A percentile compares a stretch with the other conserved stretches of the same genome.
phyloP scores from a whole-genome alignment of 2,888 invertebrate species.

The Unio pictorum region DNA sequence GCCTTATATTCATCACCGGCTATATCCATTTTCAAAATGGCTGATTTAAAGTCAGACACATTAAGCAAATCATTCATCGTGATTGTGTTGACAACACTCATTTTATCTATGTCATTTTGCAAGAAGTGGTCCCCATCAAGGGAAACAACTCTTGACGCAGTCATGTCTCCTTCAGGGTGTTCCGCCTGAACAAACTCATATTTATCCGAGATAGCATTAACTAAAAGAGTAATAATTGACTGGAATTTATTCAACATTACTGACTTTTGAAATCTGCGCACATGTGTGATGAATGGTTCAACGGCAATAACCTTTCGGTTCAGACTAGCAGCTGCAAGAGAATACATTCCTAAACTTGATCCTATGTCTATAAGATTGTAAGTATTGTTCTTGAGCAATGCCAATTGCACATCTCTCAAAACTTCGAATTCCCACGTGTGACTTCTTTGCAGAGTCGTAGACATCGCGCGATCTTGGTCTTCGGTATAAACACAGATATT shows the following conservation, averaged over 20 bases:
- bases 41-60: constrained; percentile 16
- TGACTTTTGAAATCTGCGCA: constrained; percentile 23
- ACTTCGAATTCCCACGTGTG: constrained; percentile 14
- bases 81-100: constrained; percentile 18
- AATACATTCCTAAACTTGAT: constrained; percentile 30
- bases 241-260: constrained; percentile 18
- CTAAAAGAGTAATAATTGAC: constrained; percentile 17
- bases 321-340: constrained; percentile 21
- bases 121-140: background rate
- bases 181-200: constrained; percentile 8
- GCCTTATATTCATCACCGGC: constrained; percentile 16
- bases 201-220: constrained; percentile 30
- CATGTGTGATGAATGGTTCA: constrained; percentile 24
- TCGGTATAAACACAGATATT: constrained; percentile 18
- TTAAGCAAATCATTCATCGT: constrained; percentile 24
- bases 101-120: constrained; percentile 3
- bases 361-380: constrained; percentile 31
- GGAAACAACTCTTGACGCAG: constrained; percentile 3
- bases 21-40: constrained; percentile 35
- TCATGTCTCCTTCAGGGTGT: constrained; percentile 8
- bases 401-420: constrained; percentile 17
- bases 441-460: constrained; percentile 2
- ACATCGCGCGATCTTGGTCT: constrained; percentile 12
- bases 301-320: constrained; percentile 29
- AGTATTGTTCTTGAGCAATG: constrained; percentile 6